Evolutionary conservation across 2,888 invertebrate genomes (phyloP).

Genomic region (Diadegma fenestrale): DNA sequence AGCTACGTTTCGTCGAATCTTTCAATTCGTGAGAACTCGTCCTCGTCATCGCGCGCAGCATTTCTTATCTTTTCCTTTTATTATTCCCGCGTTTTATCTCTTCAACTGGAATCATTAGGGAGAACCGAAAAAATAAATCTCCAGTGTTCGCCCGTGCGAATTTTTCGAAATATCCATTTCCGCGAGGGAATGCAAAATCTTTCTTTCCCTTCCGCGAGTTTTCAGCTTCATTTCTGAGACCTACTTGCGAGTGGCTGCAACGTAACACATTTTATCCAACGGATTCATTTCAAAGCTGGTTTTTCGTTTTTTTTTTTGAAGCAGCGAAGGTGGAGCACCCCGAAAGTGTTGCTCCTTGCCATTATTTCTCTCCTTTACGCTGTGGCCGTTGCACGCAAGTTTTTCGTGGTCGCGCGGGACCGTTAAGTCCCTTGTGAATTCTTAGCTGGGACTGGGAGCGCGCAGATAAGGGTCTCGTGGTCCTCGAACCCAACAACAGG

Average conservation of each 20-base stretch:
- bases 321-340: constrained; percentile 36
- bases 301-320: constrained; percentile 5
- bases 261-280: constrained; percentile 30
- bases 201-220: neutral
- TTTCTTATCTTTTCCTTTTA: no score
- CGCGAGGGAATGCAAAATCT: neutral
- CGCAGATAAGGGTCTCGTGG: constrained; percentile 52
- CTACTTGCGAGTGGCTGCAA: constrained; percentile 12
- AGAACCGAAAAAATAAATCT: neutral
- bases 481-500: neutral
- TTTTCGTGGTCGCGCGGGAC: constrained; percentile 22
- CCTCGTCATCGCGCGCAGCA: no score
- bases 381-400: constrained; percentile 6
- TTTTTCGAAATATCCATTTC: neutral
- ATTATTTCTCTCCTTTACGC: constrained; percentile 11
- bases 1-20: no score
- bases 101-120: neutral
- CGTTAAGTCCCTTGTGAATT: constrained; percentile 63
- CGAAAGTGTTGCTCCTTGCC: constrained; percentile 10
- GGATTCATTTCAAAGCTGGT: neutral
- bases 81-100: neutral
- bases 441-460: constrained; percentile 41
- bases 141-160: no score
- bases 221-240: constrained; percentile 1
- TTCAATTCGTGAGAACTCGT: no score